phyloP scores from a whole-genome alignment of 23 tunicate species.

The Trididemnum clinides region DNA sequence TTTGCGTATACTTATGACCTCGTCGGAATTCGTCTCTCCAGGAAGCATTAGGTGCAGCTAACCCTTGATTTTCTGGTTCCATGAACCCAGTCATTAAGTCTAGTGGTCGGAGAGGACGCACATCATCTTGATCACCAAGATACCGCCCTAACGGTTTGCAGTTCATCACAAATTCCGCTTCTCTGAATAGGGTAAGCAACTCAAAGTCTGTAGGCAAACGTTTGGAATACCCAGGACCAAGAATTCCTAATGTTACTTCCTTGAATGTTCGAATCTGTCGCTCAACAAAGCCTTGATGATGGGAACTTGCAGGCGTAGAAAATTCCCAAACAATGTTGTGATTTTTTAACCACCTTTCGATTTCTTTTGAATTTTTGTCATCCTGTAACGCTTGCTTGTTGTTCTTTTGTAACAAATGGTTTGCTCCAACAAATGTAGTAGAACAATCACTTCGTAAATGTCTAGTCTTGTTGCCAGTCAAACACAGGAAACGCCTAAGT shows the following conservation, averaged over 20 bases:
- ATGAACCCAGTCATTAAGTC: neutral
- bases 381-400: neutral
- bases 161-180: slow-evolving; percentile 5
- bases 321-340: neutral
- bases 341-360: neutral
- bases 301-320: neutral
- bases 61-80: neutral
- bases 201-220: slow-evolving; percentile 8
- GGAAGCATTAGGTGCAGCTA: no score
- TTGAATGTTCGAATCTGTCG: neutral
- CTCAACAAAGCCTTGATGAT: neutral
- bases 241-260: neutral
- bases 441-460: neutral
- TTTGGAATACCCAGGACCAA: neutral
- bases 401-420: neutral
- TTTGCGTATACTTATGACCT: neutral
- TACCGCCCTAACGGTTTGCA: neutral
- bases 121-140: neutral
- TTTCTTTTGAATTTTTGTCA: neutral
- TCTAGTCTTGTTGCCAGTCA: neutral
- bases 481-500: neutral
- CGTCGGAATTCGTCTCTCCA: neutral
- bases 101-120: neutral
- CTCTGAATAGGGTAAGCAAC: neutral
- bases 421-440: neutral